Evolutionary conservation across 2,113 vertebrate species (phyloP), one percentile per base, ranked within the genome.

Genomic region (Loxodonta africana): DNA sequence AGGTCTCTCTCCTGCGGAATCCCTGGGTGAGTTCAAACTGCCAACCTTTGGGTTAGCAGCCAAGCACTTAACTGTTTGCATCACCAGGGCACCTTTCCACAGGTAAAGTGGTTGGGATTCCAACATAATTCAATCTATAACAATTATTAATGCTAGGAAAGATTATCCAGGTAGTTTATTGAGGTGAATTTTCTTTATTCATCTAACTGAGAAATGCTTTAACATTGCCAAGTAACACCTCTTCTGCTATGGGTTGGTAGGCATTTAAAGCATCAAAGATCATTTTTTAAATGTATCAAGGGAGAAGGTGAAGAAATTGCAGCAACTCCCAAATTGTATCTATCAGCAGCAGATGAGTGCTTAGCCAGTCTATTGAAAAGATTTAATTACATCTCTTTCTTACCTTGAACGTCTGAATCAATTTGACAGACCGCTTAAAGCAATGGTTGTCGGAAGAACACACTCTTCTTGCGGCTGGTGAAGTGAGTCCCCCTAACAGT

Each of bases 381-480:
- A 91, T 93, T 96, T 96, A 97, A 97, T 96, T 97, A 83, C 71
- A 96, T 85, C 67, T 96, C 87, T 96, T 92, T 88, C 83, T 94
- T 95, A 90, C 67, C 84, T 97, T 88, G 85, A 95, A 96, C 71
- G 73, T 94, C 57, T 78, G 88, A 97, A 94, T 95, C 88, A 91
- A 63, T 88, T 96, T 96, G 90, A 97, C 63, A 94, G 91, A 78
- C 57, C 1, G 33, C 83, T 96, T 97, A 96, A 71, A 97, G 88
- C 57, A 89, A 80, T 67, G 48, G 65, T 14, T 96, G 48, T 91
- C 33, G 90, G 33, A 96, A 96, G 85, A 91, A 94, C 37, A 96
- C 85, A 74, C 71, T 81, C 26, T 69, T 96, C 60, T 88, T 87
- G 57, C 0, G 2, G 83, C 83, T 84, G 86, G 67, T 76, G n/a